A percentile compares a stretch with the other conserved stretches of the same genome.
Evolutionary conservation across 1,140 invertebrate genomes (phyloP).

Genomic region (Plectrocnemia conspersa): DNA sequence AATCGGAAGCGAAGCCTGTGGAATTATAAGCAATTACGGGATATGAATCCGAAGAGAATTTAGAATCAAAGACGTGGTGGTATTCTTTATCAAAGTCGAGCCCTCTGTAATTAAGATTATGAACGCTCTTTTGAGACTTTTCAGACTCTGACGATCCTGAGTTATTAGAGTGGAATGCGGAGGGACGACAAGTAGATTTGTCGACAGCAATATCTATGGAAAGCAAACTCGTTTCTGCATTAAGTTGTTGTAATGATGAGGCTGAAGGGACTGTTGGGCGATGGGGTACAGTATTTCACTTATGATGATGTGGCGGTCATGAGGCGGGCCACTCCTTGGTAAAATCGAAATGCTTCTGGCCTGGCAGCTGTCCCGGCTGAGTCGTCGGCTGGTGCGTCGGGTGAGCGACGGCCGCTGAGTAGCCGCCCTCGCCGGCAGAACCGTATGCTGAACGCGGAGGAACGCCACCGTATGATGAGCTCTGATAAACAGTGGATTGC

Average conservation of each 20-base stretch:
- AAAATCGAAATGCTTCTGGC: slow-evolving; percentile 50
- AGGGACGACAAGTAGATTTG: slow-evolving; percentile 3
- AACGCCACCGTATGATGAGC: slow-evolving; percentile 50
- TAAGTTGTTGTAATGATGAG: slow-evolving; percentile 17
- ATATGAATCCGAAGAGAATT: slow-evolving; percentile 7
- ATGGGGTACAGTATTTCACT: slow-evolving; percentile 27
- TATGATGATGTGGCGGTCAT: slow-evolving; percentile 35
- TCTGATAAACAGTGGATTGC: slow-evolving; percentile 37
- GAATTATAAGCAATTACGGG: slow-evolving; percentile 14
- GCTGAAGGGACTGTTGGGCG: slow-evolving; percentile 15
- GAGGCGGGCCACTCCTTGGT: slow-evolving; percentile 53
- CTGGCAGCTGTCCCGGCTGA: slow-evolving; percentile 41
- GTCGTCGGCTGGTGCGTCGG: slow-evolving; percentile 45
- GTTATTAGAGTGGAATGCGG: slow-evolving; percentile 12
- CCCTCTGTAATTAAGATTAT: background rate
- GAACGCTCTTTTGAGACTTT: slow-evolving; percentile 6
- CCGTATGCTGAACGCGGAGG: slow-evolving; percentile 43
- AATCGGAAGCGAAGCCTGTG: background rate
- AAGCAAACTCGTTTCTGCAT: slow-evolving; percentile 8
- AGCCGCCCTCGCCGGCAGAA: slow-evolving; percentile 43
- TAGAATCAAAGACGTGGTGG: slow-evolving; percentile 5
- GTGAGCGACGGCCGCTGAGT: slow-evolving; percentile 42
- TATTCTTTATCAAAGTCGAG: background rate
- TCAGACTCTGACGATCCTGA: slow-evolving; percentile 2
- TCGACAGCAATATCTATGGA: slow-evolving; percentile 14